Conservation (phyloP, 1,140 invertebrate genomes). For the Drosophila truncata region DNA sequence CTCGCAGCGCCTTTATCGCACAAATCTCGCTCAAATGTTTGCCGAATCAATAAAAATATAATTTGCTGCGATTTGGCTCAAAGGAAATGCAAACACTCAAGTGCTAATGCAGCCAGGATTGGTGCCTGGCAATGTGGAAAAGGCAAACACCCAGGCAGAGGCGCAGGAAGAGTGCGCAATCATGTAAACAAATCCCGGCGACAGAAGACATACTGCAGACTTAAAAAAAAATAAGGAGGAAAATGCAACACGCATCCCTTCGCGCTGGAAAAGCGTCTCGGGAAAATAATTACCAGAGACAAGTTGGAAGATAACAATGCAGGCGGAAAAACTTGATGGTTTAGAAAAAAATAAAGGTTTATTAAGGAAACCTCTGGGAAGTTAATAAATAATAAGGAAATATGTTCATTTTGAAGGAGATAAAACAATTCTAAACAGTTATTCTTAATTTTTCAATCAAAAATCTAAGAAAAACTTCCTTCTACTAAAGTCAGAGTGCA, state of each 20-base stretch:
- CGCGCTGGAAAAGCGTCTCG: conserved; percentile 25
- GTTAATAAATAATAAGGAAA: too few relatives aligned
- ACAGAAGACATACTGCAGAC: conserved; percentile 37
- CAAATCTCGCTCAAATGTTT: conserved; percentile 77
- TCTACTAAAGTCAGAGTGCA: background rate
- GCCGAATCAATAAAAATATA: conserved; percentile 80
- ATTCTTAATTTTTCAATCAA: too few relatives aligned
- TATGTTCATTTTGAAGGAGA: too few relatives aligned
- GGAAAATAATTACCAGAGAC: conserved; percentile 61
- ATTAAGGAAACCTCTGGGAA: too few relatives aligned
- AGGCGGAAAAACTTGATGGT: background rate
- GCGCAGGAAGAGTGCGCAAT: conserved; percentile 55
- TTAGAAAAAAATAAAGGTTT: too few relatives aligned
- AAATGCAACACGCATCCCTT: conserved; percentile 68
- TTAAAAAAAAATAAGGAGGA: conserved; percentile 33
- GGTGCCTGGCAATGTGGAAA: conserved; percentile 7
- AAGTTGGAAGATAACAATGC: conserved; percentile 16
- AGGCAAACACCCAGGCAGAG: conserved; percentile 1
- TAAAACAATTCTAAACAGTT: too few relatives aligned
- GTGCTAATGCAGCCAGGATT: conserved; percentile 56
- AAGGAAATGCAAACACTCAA: conserved; percentile 61
- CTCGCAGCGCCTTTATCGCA: conserved; percentile 58
- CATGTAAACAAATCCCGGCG: conserved; percentile 69
- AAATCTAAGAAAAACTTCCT: too few relatives aligned
- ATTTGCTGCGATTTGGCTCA: conserved; percentile 79